Percentiles rank a stretch among this genome's conserved stretches.
phyloP scores from a whole-genome alignment of 2,797 vertebrate genomes.

The Agapornis canus region DNA sequence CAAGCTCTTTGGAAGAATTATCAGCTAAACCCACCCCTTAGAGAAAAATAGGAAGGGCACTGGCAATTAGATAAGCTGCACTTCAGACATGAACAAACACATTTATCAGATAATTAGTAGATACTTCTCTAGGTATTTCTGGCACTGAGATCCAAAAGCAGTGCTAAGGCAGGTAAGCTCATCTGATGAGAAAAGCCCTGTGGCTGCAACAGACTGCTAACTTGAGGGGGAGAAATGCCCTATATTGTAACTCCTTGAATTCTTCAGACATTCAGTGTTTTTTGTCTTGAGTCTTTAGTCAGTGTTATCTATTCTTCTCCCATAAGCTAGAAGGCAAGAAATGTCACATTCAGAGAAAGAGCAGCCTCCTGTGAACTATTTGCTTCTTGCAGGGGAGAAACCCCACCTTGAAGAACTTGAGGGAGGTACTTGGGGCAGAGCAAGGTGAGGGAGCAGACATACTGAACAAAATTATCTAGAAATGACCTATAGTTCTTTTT shows the following conservation, averaged over 20 bases:
- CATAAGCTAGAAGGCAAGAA: neutral
- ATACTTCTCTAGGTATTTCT: conserved; percentile 88
- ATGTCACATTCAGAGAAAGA: neutral
- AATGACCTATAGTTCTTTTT: neutral
- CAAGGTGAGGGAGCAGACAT: neutral
- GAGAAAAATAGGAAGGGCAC: conserved; percentile 76
- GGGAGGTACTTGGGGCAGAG: neutral
- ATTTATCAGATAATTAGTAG: conserved; percentile 91
- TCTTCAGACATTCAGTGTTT: neutral
- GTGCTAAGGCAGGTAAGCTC: conserved; percentile 79
- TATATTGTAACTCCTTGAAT: neutral
- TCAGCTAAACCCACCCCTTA: conserved; percentile 77
- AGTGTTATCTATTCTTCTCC: neutral
- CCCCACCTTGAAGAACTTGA: neutral
- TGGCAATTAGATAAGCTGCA: conserved; percentile 85
- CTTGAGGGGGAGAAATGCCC: conserved; percentile 13
- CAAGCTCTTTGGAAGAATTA: conserved; percentile 86
- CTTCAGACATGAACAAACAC: conserved; percentile 86
- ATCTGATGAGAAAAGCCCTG: conserved; percentile 70
- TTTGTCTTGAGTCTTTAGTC: neutral
- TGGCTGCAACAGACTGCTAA: conserved; percentile 64
- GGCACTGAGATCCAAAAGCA: conserved; percentile 78
- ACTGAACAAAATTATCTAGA: neutral
- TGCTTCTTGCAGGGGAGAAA: neutral
- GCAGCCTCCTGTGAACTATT: neutral